These are phyloP conservation scores for Drosophila quinaria DNA, from an alignment of 2,888 invertebrate genomes.

Conservation along the genomic window DNA sequence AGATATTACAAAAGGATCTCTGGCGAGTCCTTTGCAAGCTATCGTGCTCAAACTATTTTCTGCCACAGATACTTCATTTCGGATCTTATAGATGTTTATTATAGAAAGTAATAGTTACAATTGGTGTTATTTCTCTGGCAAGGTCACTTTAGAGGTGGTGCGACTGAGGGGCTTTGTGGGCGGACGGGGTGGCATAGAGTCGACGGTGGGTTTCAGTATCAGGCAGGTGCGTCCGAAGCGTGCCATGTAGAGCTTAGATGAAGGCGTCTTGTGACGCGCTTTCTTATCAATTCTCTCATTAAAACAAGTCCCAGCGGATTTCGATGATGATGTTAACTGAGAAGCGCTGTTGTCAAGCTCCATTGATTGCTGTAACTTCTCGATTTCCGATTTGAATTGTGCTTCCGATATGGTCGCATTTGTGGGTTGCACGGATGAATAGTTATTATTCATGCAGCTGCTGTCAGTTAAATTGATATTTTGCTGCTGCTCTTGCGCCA, in stretches of 20 bases:
- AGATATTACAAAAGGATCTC: too few relatives aligned
- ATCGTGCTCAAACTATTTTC: too few relatives aligned
- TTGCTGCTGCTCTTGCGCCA: background rate
- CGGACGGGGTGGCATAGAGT: constrained; percentile 13
- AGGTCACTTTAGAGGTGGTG: constrained; percentile 37
- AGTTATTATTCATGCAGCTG: background rate
- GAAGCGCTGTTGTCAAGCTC: background rate
- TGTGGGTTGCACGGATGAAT: background rate
- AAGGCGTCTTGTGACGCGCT: background rate
- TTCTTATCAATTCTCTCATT: background rate
- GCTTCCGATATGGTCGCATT: background rate
- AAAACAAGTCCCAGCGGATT: background rate
- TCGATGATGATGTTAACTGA: constrained; percentile 8
- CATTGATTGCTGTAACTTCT: background rate
- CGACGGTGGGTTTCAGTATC: constrained; percentile 40
- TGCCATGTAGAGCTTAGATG: constrained; percentile 37
- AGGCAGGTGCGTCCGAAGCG: constrained; percentile 60
- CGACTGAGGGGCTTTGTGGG: constrained; percentile 45
- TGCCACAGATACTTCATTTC: constrained; percentile 10
- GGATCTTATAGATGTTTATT: constrained; percentile 51
- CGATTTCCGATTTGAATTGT: background rate
- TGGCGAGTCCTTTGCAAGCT: too few relatives aligned
- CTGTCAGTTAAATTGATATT: background rate
- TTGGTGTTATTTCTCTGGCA: constrained; percentile 15
- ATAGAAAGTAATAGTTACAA: background rate